Conservation (phyloP, 2,113 vertebrate genomes). For the Bubo scandiacus region DNA sequence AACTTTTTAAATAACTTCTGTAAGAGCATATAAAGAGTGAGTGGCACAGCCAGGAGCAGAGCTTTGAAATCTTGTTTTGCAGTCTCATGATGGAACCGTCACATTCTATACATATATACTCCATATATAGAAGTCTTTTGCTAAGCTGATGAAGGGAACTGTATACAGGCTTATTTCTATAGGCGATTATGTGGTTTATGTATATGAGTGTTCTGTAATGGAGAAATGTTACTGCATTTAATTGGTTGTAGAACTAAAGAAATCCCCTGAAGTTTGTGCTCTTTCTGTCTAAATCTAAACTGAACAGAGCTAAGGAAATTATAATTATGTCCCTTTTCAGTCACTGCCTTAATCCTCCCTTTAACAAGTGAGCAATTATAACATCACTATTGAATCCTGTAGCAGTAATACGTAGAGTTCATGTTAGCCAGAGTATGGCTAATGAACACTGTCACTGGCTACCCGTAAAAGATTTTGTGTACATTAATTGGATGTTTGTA, state of each 20-base stretch:
- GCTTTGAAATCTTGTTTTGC: not conserved
- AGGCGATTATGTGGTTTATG: not conserved
- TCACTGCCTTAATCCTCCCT: slow-evolving; percentile 10
- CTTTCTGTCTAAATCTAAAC: slow-evolving; percentile 39
- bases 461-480: not conserved
- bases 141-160: not conserved
- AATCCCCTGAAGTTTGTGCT: slow-evolving; percentile 22
- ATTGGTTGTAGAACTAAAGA: slow-evolving; percentile 3
- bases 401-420: not conserved
- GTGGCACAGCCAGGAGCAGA: not conserved
- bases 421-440: not conserved
- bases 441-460: not conserved
- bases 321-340: slow-evolving; percentile 21
- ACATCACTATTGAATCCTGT: not conserved
- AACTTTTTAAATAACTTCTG: not conserved
- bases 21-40: not conserved
- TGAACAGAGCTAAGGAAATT: slow-evolving; percentile 3
- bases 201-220: not conserved
- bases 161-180: not conserved
- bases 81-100: not conserved
- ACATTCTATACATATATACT: not conserved
- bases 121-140: not conserved
- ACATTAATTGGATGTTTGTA: not conserved
- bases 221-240: not conserved
- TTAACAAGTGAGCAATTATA: slow-evolving; percentile 37